Conservation (phyloP, 2,113 vertebrate genomes). For the Atherinomorus stipes region DNA sequence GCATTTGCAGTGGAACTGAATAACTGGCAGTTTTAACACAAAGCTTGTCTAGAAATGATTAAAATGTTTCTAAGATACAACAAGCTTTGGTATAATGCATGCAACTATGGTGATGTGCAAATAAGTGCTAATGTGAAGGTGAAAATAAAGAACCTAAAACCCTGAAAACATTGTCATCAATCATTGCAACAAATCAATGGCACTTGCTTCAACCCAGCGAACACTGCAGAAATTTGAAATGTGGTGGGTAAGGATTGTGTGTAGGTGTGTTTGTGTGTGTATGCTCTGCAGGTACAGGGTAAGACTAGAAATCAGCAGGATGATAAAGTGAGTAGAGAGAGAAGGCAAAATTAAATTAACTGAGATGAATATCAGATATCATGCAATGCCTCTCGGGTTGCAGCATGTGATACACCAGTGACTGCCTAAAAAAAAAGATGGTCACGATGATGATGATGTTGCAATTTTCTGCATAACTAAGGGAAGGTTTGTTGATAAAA, state of each 20-base stretch:
- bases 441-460: conserved; percentile 16
- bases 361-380: conserved; percentile 43
- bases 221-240: conserved; percentile 57
- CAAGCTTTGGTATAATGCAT: not conserved
- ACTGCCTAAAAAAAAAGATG: not conserved
- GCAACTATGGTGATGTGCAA: conserved; percentile 20
- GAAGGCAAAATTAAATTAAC: conserved; percentile 29
- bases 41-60: conserved; percentile 1
- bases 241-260: conserved; percentile 13
- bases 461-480: conserved; percentile 21
- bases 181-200: conserved; percentile 68
- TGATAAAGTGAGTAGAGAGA: conserved; percentile 20
- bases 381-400: conserved; percentile 16
- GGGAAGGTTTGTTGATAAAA: conserved; percentile 24
- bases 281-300: conserved; percentile 1
- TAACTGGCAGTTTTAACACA: conserved; percentile 17
- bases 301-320: conserved; percentile 15
- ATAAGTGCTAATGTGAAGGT: conserved; percentile 45
- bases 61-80: conserved; percentile 4
- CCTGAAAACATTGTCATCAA: conserved; percentile 60
- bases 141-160: conserved; percentile 56
- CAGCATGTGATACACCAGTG: conserved; percentile 46
- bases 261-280: conserved; percentile 17
- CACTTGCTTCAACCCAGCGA: conserved; percentile 35
- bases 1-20: conserved; percentile 5